Evolutionary conservation across 1,140 invertebrate species (phyloP).

Genomic region (Drosophila suzukii): DNA sequence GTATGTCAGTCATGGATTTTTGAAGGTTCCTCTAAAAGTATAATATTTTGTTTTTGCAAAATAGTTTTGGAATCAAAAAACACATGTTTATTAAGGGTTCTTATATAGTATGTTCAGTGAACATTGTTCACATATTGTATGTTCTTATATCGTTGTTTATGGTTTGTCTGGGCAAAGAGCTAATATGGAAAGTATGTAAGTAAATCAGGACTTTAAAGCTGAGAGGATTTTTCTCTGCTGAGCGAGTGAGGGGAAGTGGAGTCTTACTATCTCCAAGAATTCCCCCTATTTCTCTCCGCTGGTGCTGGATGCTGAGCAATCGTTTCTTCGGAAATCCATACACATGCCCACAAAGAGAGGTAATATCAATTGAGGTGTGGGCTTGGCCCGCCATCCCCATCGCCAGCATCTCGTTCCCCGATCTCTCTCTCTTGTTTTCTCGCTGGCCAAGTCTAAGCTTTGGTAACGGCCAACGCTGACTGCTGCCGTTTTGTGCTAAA

Average conservation of each 20-base stretch:
- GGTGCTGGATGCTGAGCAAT: constrained; percentile 53
- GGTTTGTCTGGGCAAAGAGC: neutral
- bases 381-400: neutral
- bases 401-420: constrained; percentile 11
- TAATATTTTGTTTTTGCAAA: too few relatives aligned
- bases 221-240: neutral
- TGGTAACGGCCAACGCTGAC: constrained; percentile 38
- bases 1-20: neutral
- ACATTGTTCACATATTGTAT: too few relatives aligned
- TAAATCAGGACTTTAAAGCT: neutral
- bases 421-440: constrained; percentile 15
- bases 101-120: too few relatives aligned
- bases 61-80: too few relatives aligned
- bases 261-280: constrained; percentile 18
- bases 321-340: constrained; percentile 63
- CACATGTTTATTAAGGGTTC: too few relatives aligned
- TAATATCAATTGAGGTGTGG: constrained; percentile 26
- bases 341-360: constrained; percentile 25
- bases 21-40: neutral
- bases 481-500: constrained; percentile 30
- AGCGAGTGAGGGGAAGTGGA: constrained; percentile 14
- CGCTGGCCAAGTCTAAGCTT: constrained; percentile 14
- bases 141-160: too few relatives aligned
- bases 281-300: constrained; percentile 5
- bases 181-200: neutral